Evolutionary conservation across 1,140 invertebrate species (phyloP), one percentile per base, ranked within the genome.

Genomic region (Diplogasteroides magnus): DNA sequence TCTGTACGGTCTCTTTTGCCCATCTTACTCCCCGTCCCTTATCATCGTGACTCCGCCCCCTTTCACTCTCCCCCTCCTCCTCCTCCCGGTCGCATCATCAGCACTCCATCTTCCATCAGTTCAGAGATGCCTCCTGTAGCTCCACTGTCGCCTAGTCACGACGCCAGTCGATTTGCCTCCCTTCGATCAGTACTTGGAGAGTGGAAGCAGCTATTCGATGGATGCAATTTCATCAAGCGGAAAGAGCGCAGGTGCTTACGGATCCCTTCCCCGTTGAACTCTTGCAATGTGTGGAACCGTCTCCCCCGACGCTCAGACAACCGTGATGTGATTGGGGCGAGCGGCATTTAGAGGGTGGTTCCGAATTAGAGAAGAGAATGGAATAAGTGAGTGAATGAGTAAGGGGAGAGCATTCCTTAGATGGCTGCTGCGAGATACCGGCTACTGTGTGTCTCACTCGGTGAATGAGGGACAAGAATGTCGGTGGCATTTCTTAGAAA

Each of bases 211-310:
- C 27, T 73, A 23, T 73, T 73, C 64, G 63, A 59, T 55, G 65
- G 68, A 32, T 73, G 72, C 55, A 64, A 63, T 58, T 73, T 73
- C 61, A 69, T 73, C 61, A 31, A 64, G 31, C 31, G 72, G 55
- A 69, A 69, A 27, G 64, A 69, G 6, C 31, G 64, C 37, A 69
- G 68, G 68, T 69, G 48, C 15, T 26, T 61, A 28, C 58, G 28
- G 28, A 25, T 60, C 27, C n/a, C 59, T 13, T n/a, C 59, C 6
- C 59, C 13, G n/a, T 6, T 60, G 11, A n/a, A n/a, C n/a, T n/a
- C n/a, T n/a, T n/a, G n/a, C n/a, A n/a, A n/a, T n/a, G n/a, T n/a
- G n/a, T n/a, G n/a, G n/a, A n/a, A n/a, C n/a, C n/a, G n/a, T n/a
- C n/a, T n/a, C n/a, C n/a, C n/a, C n/a, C 37, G 37, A 6, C 6